These are phyloP conservation scores for Wasmannia auropunctata DNA, from an alignment of 1,140 invertebrate species.

Conservation along the genomic window DNA sequence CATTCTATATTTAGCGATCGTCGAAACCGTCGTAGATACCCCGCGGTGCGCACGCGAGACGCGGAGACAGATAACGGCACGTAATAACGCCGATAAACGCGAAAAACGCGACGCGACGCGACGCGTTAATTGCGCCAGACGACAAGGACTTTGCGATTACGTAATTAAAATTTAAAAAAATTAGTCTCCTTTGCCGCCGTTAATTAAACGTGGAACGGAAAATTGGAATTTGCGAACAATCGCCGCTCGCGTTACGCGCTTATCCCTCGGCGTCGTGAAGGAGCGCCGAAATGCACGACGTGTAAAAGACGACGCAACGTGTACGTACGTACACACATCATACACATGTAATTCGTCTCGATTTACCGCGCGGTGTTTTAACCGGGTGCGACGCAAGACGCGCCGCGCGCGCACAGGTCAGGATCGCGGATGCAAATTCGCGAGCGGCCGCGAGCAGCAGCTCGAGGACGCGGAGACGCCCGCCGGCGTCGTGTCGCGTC, in stretches of 20 bases:
- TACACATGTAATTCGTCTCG: neutral
- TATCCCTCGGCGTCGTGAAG: neutral
- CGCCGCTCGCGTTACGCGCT: neutral
- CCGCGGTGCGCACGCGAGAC: no score
- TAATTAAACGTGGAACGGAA: neutral
- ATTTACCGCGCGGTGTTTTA: neutral
- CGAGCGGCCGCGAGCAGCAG: no score
- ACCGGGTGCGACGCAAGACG: no score
- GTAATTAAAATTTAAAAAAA: constrained; percentile 12
- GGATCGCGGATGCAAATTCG: no score
- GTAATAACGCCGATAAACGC: neutral
- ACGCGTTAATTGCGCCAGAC: neutral
- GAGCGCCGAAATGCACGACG: no score
- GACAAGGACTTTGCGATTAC: neutral
- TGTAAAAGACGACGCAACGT: neutral
- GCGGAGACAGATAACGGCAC: no score
- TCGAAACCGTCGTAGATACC: neutral
- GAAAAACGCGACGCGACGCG: neutral
- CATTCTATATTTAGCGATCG: neutral
- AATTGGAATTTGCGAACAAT: neutral
- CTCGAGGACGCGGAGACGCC: no score
- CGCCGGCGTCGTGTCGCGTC: no score
- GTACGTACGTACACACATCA: no score
- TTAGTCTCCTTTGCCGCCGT: neutral
- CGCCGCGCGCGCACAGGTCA: no score